Conservation (phyloP, 2,888 invertebrate species). For the Pollenia labialis region DNA sequence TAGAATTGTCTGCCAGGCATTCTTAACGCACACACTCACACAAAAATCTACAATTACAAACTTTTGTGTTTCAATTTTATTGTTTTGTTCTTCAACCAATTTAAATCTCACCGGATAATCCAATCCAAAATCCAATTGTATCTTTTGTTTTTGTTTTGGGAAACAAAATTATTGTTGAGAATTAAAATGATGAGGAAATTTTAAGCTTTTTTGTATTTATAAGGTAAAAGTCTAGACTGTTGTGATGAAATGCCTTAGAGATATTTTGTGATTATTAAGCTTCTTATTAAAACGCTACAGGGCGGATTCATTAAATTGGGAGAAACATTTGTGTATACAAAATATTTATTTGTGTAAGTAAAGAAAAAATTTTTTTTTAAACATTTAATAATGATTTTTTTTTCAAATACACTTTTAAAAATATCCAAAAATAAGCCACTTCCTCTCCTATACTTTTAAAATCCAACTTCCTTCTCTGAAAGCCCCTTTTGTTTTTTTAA, state of each 20-base stretch:
- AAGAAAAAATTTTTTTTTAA: too few relatives aligned
- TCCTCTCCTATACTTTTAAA: not conserved
- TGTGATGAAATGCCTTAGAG: not conserved
- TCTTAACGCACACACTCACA: not conserved
- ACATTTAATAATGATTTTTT: too few relatives aligned
- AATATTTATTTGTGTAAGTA: too few relatives aligned
- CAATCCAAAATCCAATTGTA: slow-evolving; percentile 19
- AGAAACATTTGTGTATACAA: too few relatives aligned
- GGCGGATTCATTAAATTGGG: not conserved
- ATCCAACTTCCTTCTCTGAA: not conserved
- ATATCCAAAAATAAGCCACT: too few relatives aligned
- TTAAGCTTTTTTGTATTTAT: not conserved
- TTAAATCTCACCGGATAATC: slow-evolving; percentile 39
- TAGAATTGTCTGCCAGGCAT: slow-evolving; percentile 58
- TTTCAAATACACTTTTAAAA: too few relatives aligned
- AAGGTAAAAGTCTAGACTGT: slow-evolving; percentile 26
- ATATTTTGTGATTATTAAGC: slow-evolving; percentile 19
- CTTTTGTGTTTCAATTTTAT: not conserved
- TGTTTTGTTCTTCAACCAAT: not conserved
- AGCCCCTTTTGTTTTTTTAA: not conserved
- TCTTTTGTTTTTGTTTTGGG: slow-evolving; percentile 24
- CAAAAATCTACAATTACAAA: not conserved
- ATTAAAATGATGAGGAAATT: slow-evolving; percentile 9
- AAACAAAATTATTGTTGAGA: not conserved
- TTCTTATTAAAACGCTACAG: slow-evolving; percentile 6